Evolutionary conservation across 1,140 invertebrate genomes (phyloP).

Genomic region (Scaptomyza hsui): DNA sequence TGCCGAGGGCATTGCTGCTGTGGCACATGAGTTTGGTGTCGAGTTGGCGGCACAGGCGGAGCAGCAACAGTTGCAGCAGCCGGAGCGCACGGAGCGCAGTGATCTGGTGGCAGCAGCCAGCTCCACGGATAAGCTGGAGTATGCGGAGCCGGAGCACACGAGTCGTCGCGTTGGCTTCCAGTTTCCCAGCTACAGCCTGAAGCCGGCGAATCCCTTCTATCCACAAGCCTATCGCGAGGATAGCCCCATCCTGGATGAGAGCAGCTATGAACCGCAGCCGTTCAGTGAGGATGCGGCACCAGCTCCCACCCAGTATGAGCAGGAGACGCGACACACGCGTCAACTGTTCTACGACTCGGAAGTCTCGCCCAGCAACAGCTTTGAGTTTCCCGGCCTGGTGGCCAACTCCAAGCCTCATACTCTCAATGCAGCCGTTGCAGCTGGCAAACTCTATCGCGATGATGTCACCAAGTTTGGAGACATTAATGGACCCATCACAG

Average conservation of each 20-base stretch:
- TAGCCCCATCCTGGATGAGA: conserved; percentile 74
- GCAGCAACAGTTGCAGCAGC: conserved; percentile 20
- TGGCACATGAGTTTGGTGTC: conserved; percentile 58
- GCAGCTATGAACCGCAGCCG: conserved; percentile 49
- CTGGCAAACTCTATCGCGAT: conserved; percentile 73
- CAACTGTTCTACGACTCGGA: conserved; percentile 75
- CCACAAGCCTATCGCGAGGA: conserved; percentile 83
- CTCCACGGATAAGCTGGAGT: conserved; percentile 64
- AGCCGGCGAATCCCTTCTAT: conserved; percentile 71
- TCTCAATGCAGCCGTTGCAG: conserved; percentile 50
- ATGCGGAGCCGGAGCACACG: conserved; percentile 62
- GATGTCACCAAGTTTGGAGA: conserved; percentile 84
- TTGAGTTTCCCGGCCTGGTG: conserved; percentile 75
- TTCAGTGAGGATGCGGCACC: conserved; percentile 66
- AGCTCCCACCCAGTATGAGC: conserved; percentile 56
- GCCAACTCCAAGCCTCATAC: conserved; percentile 77
- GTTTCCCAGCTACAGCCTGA: conserved; percentile 81
- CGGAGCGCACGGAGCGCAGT: conserved; percentile 72
- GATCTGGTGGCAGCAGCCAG: conserved; percentile 58
- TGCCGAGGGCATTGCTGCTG: conserved; percentile 56
- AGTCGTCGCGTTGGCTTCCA: conserved; percentile 80
- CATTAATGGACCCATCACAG: conserved; percentile 81
- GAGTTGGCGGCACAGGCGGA: conserved; percentile 45
- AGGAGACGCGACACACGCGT: conserved; percentile 69
- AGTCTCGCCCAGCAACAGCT: conserved; percentile 46